Evolutionary conservation across 37 sponge, comb jelly and placozoan genomes (phyloP).

Genomic region (Trichoplax adhaerens): DNA sequence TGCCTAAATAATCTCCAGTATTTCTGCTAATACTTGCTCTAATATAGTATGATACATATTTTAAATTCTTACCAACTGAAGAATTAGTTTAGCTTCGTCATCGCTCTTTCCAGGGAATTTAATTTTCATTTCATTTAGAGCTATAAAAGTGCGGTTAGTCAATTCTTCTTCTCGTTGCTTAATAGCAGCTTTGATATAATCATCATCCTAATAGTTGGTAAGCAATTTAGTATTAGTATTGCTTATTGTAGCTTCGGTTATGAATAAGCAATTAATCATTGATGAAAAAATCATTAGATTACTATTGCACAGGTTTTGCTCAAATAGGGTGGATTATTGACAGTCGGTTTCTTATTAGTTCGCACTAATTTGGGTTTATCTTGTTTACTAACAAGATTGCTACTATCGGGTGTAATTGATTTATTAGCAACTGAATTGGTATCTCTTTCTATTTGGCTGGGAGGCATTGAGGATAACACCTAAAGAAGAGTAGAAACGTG

Average conservation of each 20-base stretch:
- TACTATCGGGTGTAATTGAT: too few species aligned
- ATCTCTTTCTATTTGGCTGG: neutral
- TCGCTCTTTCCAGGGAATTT: slow-evolving; percentile 19
- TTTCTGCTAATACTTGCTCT: too few species aligned
- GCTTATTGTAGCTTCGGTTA: neutral
- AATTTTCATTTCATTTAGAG: slow-evolving; percentile 30
- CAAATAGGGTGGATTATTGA: too few species aligned
- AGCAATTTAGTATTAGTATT: neutral
- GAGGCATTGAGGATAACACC: neutral
- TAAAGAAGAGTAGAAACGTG: neutral
- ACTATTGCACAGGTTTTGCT: too few species aligned
- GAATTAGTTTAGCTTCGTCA: slow-evolving; percentile 14
- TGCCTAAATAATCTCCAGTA: too few species aligned
- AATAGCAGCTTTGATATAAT: slow-evolving; percentile 23
- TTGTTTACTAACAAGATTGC: too few species aligned
- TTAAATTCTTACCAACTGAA: too few species aligned
- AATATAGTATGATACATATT: too few species aligned
- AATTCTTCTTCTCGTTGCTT: slow-evolving; percentile 50
- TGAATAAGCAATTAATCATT: neutral
- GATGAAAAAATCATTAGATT: neutral
- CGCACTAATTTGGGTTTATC: too few species aligned
- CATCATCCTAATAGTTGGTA: slow-evolving; percentile 8
- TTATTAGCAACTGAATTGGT: too few species aligned
- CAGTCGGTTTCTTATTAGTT: too few species aligned
- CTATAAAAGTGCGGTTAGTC: slow-evolving; percentile 48